These are phyloP conservation scores for Halichoerus grypus DNA, from an alignment of 2,113 vertebrate species.

Conservation along the genomic window DNA sequence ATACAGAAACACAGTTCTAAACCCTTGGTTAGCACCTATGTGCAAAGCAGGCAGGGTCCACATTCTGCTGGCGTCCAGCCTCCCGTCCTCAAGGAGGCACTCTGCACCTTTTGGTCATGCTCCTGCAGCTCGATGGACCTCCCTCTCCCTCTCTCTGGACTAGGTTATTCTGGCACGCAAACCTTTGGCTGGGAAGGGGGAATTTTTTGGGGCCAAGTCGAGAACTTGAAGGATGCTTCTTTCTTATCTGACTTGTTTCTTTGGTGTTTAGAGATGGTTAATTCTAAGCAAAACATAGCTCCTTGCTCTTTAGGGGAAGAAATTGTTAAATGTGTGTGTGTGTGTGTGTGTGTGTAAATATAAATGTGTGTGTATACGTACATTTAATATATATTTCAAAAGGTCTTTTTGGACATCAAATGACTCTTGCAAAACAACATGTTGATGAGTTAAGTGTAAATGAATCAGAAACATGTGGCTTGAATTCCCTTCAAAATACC, in stretches of 20 bases:
- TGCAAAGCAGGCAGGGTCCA: not conserved
- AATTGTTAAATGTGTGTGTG: not conserved
- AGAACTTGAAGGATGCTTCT: not conserved
- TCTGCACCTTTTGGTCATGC: not conserved
- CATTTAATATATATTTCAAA: conserved; percentile 65
- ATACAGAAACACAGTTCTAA: not conserved
- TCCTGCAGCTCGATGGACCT: rapidly evolving
- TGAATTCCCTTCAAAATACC: conserved; percentile 78
- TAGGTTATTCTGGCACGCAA: too few relatives aligned
- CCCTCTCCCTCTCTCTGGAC: not conserved
- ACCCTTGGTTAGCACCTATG: not conserved
- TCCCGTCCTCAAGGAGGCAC: not conserved
- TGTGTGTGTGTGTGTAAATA: not conserved
- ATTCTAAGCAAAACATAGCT: conserved; percentile 21
- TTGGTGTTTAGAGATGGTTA: not conserved
- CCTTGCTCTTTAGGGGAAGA: not conserved
- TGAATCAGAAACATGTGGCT: conserved; percentile 81
- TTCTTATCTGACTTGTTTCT: not conserved
- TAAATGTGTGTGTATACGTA: not conserved
- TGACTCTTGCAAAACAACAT: conserved; percentile 74
- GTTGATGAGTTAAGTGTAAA: conserved; percentile 83
- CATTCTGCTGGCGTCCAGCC: not conserved
- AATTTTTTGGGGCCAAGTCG: not conserved
- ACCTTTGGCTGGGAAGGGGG: not conserved
- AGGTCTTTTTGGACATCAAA: conserved; percentile 64